These are phyloP conservation scores for Pimpla rufipes DNA, from an alignment of 2,888 invertebrate species.

Conservation along the genomic window DNA sequence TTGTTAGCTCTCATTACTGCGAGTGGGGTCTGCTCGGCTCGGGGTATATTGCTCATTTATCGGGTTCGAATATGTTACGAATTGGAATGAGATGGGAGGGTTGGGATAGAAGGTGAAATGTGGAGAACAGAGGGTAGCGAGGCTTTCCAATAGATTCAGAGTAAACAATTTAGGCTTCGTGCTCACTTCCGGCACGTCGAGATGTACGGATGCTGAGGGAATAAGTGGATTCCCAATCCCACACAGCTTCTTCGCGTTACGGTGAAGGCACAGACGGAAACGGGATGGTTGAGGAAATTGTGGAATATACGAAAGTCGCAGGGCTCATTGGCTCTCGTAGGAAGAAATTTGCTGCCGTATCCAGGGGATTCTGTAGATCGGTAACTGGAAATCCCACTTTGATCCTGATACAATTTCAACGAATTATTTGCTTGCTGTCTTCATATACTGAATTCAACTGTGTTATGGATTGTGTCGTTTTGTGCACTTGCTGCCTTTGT, in stretches of 20 bases:
- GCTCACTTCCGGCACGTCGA: slow-evolving; percentile 25
- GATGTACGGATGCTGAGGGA: slow-evolving; percentile 34
- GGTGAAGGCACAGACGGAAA: slow-evolving; percentile 40
- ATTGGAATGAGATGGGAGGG: neutral
- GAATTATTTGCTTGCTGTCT: too few species aligned
- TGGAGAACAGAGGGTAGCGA: slow-evolving; percentile 11
- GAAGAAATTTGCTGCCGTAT: slow-evolving; percentile 8
- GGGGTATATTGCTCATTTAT: slow-evolving; percentile 47
- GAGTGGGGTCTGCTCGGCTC: slow-evolving; percentile 19
- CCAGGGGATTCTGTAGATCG: neutral
- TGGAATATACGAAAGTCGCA: slow-evolving; percentile 5
- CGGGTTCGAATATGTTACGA: slow-evolving; percentile 27
- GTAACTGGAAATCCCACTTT: neutral
- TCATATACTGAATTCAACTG: too few species aligned
- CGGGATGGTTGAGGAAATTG: neutral
- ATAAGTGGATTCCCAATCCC: neutral
- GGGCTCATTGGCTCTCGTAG: slow-evolving; percentile 1
- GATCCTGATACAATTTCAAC: neutral
- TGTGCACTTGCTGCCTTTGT: neutral
- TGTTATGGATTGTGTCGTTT: neutral
- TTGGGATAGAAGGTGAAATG: neutral
- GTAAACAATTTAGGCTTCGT: slow-evolving; percentile 49
- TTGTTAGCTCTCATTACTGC: slow-evolving; percentile 57
- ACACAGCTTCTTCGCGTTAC: slow-evolving; percentile 32
- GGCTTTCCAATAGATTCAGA: slow-evolving; percentile 48